Evolutionary conservation across 2,113 vertebrate species (phyloP).

Genomic region (Petrocephalus zakoni): DNA sequence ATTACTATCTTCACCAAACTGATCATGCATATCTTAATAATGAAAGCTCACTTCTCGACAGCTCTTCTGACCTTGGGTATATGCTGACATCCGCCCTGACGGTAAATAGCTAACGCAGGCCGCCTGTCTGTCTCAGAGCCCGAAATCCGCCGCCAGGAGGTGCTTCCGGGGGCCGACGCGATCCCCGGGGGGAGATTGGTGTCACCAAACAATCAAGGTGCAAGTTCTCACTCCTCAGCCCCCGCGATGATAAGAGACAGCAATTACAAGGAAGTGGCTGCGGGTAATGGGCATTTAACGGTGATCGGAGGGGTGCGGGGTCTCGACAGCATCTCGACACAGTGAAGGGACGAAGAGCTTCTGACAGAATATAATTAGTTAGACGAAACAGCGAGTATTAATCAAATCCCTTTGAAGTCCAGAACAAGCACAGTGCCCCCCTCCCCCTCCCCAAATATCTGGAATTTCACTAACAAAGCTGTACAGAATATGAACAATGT

Average conservation of each 20-base stretch:
- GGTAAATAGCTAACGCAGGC: background rate
- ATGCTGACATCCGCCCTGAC: background rate
- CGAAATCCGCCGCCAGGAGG: background rate
- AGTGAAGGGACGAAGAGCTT: background rate
- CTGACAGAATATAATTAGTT: background rate
- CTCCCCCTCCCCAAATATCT: background rate
- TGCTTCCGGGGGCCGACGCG: background rate
- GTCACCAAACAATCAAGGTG: conserved; percentile 26
- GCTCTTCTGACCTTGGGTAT: background rate
- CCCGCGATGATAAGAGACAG: conserved; percentile 34
- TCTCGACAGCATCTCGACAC: conserved; percentile 18
- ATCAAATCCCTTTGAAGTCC: conserved; percentile 15
- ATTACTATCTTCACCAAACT: background rate
- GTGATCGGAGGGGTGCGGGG: conserved; percentile 29
- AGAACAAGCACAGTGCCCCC: background rate
- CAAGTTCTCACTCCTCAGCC: conserved; percentile 33
- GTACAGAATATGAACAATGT: background rate
- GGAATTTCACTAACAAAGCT: background rate
- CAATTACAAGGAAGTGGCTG: conserved; percentile 43
- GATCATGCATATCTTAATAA: background rate
- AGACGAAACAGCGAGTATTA: background rate
- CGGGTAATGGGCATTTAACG: conserved; percentile 44
- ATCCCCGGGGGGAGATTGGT: conserved; percentile 6
- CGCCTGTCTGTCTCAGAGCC: background rate
- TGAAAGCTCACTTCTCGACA: background rate